Base-by-base conservation (phyloP, 2,888 invertebrate genomes). In the Coelinius sp. region DNA sequence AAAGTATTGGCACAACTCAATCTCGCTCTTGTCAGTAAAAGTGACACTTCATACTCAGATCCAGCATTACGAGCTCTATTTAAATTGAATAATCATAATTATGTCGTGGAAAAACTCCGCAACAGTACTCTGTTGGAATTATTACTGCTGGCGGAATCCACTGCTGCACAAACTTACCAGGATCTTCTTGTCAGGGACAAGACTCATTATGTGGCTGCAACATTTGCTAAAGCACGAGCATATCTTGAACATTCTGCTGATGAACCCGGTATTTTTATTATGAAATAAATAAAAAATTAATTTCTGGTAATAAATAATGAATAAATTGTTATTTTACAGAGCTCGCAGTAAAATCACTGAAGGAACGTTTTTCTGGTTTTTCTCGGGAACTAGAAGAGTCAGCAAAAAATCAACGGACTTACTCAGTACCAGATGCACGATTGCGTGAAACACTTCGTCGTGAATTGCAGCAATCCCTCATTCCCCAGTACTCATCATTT, bases 311-410 rank as follows among this genome's bases (percentile, higher is more conserved):
- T 20, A 20, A 41, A 24, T 44, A n/a, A 20, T 22, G 56, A 63
- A 71, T 24, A 27, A 63, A 56, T 67, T 31, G 38, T 59, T 8
- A 35, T 12, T 63, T 72, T 85, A 20, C 84, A 97, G 96, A 85
- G 71, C 80, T 81, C 22, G 83, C 81, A 6, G 77, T 85, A 14
- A 88, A 88, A 75, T 78, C 81, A n/a, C 73, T 87, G 59, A 87
- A 87, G 69, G 87, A 87, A 25, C 83, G 84, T 24, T 87, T 87
- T 46, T 78, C 85, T 22, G 94, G 94, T 64, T 98, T 98, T 88
- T 98, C 98, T 88, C 96, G 97, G 85, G 98, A 98, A 88, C 93
- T 98, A 86, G 98, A 98, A 83, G 97, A 98, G 81, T 92, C 94
- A 12, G 92, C 93, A 1, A 93, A 94, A 79, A 91, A 92, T 31